Evolutionary conservation across 2,888 invertebrate species (phyloP).

Genomic region (Sinodicranocentrus sp.): DNA sequence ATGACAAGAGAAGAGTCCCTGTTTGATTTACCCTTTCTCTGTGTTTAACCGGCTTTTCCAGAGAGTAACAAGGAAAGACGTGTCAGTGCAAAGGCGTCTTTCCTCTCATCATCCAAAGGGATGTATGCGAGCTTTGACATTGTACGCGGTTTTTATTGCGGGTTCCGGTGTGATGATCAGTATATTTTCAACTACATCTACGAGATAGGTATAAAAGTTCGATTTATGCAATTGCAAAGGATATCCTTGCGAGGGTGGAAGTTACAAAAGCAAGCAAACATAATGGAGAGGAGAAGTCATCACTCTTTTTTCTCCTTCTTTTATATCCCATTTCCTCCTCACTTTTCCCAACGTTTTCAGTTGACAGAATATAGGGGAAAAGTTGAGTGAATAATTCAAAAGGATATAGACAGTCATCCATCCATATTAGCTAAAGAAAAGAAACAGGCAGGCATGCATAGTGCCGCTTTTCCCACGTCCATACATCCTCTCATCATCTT

Average conservation of each 20-base stretch:
- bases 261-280: slow-evolving; percentile 32
- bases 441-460: slow-evolving; percentile 25
- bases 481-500: slow-evolving; percentile 18
- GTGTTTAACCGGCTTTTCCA: slow-evolving; percentile 12
- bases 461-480: slow-evolving; percentile 49
- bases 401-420: slow-evolving; percentile 63
- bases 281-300: slow-evolving; percentile 40
- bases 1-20: slow-evolving; percentile 1
- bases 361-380: slow-evolving; percentile 56
- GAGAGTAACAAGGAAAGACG: too few species aligned
- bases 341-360: slow-evolving; percentile 48
- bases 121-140: slow-evolving; percentile 41
- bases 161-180: slow-evolving; percentile 59
- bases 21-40: slow-evolving; percentile 5
- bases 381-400: slow-evolving; percentile 74
- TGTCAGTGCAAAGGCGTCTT: neutral
- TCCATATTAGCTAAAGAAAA: slow-evolving; percentile 41
- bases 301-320: slow-evolving; percentile 38
- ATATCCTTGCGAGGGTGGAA: slow-evolving; percentile 14
- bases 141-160: slow-evolving; percentile 55
- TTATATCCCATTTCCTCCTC: slow-evolving; percentile 55
- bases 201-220: too few species aligned
- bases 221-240: neutral
- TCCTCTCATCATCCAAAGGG: neutral
- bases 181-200: too few species aligned